phyloP scores from a whole-genome alignment of 1,140 invertebrate genomes.

The Dermatophagoides farinae region DNA sequence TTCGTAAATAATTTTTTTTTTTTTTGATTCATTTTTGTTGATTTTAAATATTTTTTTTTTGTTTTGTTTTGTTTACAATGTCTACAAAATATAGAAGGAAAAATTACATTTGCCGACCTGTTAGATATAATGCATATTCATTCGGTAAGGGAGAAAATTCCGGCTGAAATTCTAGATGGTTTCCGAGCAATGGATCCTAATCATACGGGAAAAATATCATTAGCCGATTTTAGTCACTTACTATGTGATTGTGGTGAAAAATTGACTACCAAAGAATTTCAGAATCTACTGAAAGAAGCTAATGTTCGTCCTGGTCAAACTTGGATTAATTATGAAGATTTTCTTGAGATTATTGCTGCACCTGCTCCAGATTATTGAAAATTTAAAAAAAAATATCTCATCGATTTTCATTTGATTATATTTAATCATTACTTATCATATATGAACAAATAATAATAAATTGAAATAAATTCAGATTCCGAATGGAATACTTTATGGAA shows the following conservation, averaged over 20 bases:
- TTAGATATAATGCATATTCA: conserved; percentile 85
- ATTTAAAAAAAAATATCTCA: conserved; percentile 18
- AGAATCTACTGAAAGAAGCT: conserved; percentile 77
- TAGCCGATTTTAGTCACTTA: conserved; percentile 62
- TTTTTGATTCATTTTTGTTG: neutral
- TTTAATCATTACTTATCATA: neutral
- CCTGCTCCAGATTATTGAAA: conserved; percentile 75
- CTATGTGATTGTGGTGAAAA: conserved; percentile 76
- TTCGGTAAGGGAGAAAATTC: conserved; percentile 58
- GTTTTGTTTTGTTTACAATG: neutral
- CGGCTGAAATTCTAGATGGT: conserved; percentile 68
- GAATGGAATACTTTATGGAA: neutral
- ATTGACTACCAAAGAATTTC: conserved; percentile 70
- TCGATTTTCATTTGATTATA: neutral
- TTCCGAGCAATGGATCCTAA: conserved; percentile 60
- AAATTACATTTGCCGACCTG: conserved; percentile 87
- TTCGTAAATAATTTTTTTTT: neutral
- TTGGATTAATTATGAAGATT: conserved; percentile 68
- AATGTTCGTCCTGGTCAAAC: conserved; percentile 46
- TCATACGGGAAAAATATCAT: conserved; percentile 51
- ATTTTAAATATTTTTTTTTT: conserved; percentile 1
- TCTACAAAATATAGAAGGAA: conserved; percentile 41
- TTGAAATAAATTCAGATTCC: neutral
- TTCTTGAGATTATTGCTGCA: conserved; percentile 77
- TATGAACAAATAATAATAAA: neutral